Evolutionary conservation across 2,113 vertebrate genomes (phyloP).

Genomic region (Bos indicus): DNA sequence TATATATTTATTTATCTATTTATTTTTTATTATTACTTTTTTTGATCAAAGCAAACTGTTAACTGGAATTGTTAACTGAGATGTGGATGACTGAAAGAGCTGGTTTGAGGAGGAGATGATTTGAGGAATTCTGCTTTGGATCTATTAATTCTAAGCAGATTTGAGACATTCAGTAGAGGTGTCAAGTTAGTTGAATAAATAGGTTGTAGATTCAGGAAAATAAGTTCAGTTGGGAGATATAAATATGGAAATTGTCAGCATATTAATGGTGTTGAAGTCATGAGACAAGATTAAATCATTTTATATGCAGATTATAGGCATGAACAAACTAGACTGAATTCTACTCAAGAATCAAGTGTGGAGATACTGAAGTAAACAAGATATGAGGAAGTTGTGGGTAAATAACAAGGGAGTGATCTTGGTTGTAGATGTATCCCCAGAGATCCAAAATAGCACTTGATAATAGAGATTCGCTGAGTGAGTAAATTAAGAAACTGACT

Average conservation of each 20-base stretch:
- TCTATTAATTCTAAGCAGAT: neutral
- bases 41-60: neutral
- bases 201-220: neutral
- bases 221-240: neutral
- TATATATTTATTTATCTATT: neutral
- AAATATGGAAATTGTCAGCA: neutral
- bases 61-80: neutral
- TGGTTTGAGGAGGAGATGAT: neutral
- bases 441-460: neutral
- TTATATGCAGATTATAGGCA: neutral
- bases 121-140: neutral
- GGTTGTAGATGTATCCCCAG: neutral
- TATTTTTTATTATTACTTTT: neutral
- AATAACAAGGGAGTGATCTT: neutral
- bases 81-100: neutral
- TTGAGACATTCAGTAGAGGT: neutral
- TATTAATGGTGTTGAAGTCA: neutral
- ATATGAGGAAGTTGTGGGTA: neutral
- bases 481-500: neutral
- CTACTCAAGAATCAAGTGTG: neutral
- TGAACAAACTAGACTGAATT: neutral
- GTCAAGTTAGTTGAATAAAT: neutral
- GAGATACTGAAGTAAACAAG: neutral
- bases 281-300: neutral
- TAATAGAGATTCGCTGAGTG: neutral